phyloP scores from a whole-genome alignment of 2,888 invertebrate genomes.

The Meta bourneti region DNA sequence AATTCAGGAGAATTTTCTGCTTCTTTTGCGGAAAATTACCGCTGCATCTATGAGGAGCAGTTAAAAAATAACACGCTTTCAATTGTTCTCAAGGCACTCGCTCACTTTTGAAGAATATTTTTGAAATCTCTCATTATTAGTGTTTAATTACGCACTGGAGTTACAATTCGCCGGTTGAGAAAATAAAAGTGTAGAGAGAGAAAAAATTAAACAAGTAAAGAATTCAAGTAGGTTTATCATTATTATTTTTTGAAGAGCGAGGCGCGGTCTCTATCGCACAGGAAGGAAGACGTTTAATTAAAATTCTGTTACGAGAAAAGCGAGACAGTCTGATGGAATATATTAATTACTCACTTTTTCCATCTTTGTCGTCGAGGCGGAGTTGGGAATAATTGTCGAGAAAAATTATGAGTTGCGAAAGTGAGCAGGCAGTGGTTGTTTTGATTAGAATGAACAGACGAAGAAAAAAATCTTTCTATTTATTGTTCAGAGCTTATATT shows the following conservation, averaged over 20 bases:
- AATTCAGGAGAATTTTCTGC: constrained; percentile 6
- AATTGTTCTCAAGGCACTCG: constrained; percentile 35
- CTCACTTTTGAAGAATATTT: background rate
- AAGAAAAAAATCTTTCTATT: background rate
- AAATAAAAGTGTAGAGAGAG: background rate
- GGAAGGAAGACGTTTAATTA: constrained; percentile 29
- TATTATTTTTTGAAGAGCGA: constrained; percentile 5
- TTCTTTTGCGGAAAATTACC: constrained; percentile 27
- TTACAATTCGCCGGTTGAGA: constrained; percentile 6
- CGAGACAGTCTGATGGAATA: constrained; percentile 18
- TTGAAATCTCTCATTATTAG: constrained; percentile 48
- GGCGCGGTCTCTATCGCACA: background rate
- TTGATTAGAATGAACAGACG: background rate
- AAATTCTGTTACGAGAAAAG: constrained; percentile 19
- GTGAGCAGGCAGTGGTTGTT: background rate
- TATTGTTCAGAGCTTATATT: background rate
- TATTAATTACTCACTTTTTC: constrained; percentile 25
- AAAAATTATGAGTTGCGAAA: constrained; percentile 17
- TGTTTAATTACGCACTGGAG: constrained; percentile 56
- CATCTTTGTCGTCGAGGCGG: background rate
- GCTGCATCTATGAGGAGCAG: background rate
- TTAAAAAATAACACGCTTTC: constrained; percentile 5
- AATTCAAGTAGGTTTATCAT: background rate
- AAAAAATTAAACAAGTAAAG: constrained; percentile 7
- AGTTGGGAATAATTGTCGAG: background rate